Percentiles rank a stretch among this genome's conserved stretches.
These are phyloP conservation scores for Lota lota DNA, from an alignment of 2,113 vertebrate genomes.

Conservation along the genomic window DNA sequence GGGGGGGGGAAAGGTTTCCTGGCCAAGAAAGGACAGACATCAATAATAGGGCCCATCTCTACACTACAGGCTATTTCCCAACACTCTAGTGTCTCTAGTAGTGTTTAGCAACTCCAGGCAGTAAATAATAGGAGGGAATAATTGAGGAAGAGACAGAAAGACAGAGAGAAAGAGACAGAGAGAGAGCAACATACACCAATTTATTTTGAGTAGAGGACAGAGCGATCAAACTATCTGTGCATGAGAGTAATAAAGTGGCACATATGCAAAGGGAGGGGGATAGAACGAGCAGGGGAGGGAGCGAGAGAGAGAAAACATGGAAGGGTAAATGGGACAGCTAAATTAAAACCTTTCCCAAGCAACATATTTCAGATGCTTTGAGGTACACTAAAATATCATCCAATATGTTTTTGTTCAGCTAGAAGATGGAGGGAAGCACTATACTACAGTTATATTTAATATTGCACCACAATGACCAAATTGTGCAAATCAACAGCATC, in stretches of 20 bases:
- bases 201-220: conserved; percentile 17
- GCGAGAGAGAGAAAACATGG: not conserved
- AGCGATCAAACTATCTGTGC: not conserved
- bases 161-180: not conserved
- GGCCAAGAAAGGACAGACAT: conserved; percentile 12
- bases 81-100: not conserved
- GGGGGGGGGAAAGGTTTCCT: conserved; percentile 6
- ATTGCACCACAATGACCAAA: no score
- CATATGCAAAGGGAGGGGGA: not conserved
- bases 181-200: not conserved
- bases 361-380: no score
- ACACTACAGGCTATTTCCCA: not conserved
- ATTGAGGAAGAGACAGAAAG: not conserved
- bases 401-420: no score
- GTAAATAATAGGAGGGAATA: conserved; percentile 11
- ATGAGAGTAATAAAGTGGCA: not conserved
- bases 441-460: no score
- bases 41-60: conserved; percentile 1
- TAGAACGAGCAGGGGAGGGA: not conserved
- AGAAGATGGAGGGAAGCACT: no score
- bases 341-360: no score
- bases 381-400: no score
- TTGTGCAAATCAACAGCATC: no score
- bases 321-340: no score
- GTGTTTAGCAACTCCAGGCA: not conserved